These are phyloP conservation scores for Camptogramma bilineatum DNA, from an alignment of 2,888 invertebrate species.

Conservation along the genomic window DNA sequence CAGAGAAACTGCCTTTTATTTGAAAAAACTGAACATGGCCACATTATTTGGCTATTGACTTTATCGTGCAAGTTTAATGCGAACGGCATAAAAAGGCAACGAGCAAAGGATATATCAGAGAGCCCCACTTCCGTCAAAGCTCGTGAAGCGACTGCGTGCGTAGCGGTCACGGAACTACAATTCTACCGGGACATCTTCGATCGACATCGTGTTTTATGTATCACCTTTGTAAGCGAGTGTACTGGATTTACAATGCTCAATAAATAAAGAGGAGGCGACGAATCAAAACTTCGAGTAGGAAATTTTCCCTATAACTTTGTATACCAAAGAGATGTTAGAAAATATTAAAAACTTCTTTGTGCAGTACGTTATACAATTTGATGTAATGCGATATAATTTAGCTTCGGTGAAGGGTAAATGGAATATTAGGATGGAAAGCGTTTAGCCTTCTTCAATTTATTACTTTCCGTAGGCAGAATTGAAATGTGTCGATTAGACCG, in stretches of 20 bases:
- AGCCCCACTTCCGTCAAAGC: constrained; percentile 58
- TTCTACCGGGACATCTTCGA: constrained; percentile 44
- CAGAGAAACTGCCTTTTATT: constrained; percentile 1
- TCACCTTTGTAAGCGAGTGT: constrained; percentile 32
- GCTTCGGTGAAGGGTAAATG: constrained; percentile 19
- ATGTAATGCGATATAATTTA: constrained; percentile 17
- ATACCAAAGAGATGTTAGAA: constrained; percentile 8
- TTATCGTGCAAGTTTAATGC: constrained; percentile 35
- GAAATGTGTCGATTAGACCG: constrained; percentile 69
- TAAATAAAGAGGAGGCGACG: constrained; percentile 31
- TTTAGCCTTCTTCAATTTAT: constrained; percentile 35
- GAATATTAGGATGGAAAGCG: constrained; percentile 34
- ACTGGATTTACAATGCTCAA: constrained; percentile 27
- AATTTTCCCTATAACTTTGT: constrained; percentile 1
- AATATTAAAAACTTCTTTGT: neutral
- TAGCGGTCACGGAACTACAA: constrained; percentile 61
- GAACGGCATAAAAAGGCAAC: constrained; percentile 56
- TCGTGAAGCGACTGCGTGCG: constrained; percentile 64
- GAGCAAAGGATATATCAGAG: constrained; percentile 46
- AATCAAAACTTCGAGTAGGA: constrained; percentile 20
- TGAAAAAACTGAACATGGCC: neutral
- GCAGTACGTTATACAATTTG: too few species aligned
- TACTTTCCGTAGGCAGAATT: constrained; percentile 50
- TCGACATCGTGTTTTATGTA: constrained; percentile 45
- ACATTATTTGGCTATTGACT: constrained; percentile 12